phyloP scores from a whole-genome alignment of 2,888 invertebrate genomes.

The Orthosia cruda region DNA sequence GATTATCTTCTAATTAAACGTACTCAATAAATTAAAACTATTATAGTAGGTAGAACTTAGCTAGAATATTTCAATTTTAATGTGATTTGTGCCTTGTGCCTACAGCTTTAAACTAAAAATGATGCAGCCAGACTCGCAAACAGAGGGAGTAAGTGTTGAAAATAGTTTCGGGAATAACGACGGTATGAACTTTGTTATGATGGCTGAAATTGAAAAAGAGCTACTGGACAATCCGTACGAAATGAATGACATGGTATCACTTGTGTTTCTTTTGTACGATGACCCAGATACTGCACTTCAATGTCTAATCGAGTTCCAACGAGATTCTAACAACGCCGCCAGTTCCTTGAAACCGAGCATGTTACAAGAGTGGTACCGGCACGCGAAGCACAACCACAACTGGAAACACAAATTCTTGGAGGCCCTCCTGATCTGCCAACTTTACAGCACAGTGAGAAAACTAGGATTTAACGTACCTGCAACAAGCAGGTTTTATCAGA shows the following conservation, averaged over 20 bases:
- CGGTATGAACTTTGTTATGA: constrained; percentile 78
- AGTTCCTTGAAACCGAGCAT: constrained; percentile 77
- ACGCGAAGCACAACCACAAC: constrained; percentile 77
- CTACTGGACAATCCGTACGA: constrained; percentile 80
- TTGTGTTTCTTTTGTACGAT: constrained; percentile 87
- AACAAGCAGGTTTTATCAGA: constrained; percentile 79
- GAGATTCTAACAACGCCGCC: constrained; percentile 78
- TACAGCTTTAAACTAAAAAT: constrained; percentile 60
- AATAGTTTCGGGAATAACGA: constrained; percentile 74
- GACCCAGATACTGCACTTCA: constrained; percentile 86
- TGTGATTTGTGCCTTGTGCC: background rate
- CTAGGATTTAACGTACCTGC: constrained; percentile 80
- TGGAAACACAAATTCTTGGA: constrained; percentile 88
- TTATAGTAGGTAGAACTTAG: background rate
- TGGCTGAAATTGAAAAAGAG: constrained; percentile 84
- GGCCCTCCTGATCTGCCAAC: constrained; percentile 84
- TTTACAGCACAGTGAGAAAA: constrained; percentile 82
- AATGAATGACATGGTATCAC: constrained; percentile 74
- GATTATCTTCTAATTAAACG: no score
- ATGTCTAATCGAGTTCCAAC: constrained; percentile 82
- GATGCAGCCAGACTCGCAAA: constrained; percentile 74
- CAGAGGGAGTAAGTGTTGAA: constrained; percentile 48
- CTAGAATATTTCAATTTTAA: background rate
- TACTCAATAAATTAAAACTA: background rate
- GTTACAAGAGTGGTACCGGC: constrained; percentile 84